Evolutionary conservation across 2,797 vertebrate species (phyloP).

Genomic region (Phrynocephalus forsythii): DNA sequence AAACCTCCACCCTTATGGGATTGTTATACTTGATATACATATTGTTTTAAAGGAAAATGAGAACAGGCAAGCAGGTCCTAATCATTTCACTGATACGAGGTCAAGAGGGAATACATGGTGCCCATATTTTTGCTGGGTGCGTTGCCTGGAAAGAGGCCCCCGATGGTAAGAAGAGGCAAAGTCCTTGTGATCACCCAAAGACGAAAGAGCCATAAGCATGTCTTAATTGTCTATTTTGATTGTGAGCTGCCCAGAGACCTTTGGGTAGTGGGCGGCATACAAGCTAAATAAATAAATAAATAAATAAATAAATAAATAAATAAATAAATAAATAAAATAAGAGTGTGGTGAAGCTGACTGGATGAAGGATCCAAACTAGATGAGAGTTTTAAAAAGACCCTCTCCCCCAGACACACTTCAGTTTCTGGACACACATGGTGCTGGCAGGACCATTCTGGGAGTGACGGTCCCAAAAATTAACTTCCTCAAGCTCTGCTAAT

Average conservation of each 20-base stretch:
- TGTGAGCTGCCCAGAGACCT: no score
- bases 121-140: background rate
- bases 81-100: constrained; percentile 55
- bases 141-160: constrained; percentile 43
- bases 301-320: no score
- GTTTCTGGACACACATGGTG: no score
- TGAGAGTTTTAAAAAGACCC: background rate
- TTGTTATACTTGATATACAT: no score
- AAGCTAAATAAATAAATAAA: no score
- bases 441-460: no score
- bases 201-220: no score
- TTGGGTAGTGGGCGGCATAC: no score
- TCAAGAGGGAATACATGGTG: background rate
- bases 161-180: constrained; percentile 40
- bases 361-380: background rate
- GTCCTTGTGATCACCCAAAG: constrained; percentile 6
- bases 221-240: no score
- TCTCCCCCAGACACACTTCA: no score
- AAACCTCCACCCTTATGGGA: background rate
- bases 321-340: no score
- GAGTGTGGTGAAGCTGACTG: background rate
- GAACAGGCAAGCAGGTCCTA: constrained; percentile 36
- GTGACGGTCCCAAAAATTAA: no score
- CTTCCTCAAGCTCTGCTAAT: background rate
- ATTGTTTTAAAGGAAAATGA: background rate